Evolutionary conservation across 2,888 invertebrate species (phyloP).

Genomic region (Caenorhabditis sp.): DNA sequence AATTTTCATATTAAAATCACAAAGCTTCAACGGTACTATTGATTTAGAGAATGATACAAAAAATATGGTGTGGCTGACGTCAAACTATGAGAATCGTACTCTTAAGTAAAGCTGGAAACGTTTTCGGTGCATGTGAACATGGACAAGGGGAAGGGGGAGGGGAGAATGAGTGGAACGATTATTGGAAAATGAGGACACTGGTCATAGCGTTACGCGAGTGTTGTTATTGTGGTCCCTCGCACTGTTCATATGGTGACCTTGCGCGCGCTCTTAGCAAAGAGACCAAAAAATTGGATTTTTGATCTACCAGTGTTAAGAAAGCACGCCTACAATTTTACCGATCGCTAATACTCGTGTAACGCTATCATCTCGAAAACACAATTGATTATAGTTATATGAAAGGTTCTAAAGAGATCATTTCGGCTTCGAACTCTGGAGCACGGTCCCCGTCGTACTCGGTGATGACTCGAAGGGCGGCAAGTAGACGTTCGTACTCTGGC

Average conservation of each 20-base stretch:
- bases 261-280: too few species aligned
- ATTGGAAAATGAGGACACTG: too few species aligned
- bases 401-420: neutral
- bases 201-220: too few species aligned
- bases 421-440: constrained; percentile 43
- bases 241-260: too few species aligned
- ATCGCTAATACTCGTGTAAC: too few species aligned
- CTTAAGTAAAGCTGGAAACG: neutral
- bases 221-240: too few species aligned
- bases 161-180: neutral
- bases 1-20: constrained; percentile 5
- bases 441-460: constrained; percentile 48
- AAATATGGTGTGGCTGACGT: neutral
- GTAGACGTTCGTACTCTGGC: constrained; percentile 47
- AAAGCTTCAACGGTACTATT: neutral
- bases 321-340: too few species aligned
- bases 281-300: too few species aligned
- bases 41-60: constrained; percentile 1
- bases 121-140: neutral
- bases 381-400: too few species aligned
- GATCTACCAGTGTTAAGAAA: too few species aligned
- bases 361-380: too few species aligned
- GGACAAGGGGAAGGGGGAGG: neutral
- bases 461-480: constrained; percentile 43
- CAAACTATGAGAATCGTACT: neutral